A percentile compares a stretch with the other conserved stretches of the same genome.
phyloP scores from a whole-genome alignment of 2,113 vertebrate species.

The Motacilla tschutschensis region DNA sequence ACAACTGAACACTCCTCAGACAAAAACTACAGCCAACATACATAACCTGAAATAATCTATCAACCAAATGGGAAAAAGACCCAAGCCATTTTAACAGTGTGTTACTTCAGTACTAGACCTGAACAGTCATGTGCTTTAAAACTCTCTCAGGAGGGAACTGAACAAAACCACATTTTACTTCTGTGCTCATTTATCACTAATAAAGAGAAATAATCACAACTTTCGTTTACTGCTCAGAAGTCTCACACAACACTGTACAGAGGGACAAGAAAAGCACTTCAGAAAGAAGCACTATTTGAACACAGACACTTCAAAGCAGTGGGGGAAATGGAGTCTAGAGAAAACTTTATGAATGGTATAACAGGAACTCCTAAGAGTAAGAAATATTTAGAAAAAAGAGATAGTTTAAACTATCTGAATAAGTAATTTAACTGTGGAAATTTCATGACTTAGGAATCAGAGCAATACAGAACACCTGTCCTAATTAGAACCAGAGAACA shows the following conservation, averaged over 20 bases:
- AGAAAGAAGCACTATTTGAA: neutral
- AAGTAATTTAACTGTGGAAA: neutral
- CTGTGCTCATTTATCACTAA: neutral
- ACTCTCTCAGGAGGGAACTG: rapidly evolving
- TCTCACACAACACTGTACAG: neutral
- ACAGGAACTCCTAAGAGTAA: neutral
- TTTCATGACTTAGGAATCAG: neutral
- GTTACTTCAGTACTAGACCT: neutral
- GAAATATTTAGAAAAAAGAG: neutral
- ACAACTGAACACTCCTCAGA: neutral
- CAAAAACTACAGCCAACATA: neutral
- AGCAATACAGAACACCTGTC: neutral
- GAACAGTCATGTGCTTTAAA: neutral
- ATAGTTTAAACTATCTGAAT: neutral
- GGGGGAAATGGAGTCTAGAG: neutral
- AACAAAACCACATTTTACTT: neutral
- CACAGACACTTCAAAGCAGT: neutral
- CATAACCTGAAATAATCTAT: neutral
- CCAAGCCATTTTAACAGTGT: neutral
- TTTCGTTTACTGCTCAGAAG: neutral
- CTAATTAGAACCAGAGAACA: neutral
- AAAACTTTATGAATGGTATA: neutral
- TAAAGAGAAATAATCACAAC: neutral
- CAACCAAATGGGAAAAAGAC: neutral
- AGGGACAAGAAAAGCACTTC: neutral